Base-by-base conservation (phyloP, 2,113 vertebrate genomes). In the Coptodon rendalli region DNA sequence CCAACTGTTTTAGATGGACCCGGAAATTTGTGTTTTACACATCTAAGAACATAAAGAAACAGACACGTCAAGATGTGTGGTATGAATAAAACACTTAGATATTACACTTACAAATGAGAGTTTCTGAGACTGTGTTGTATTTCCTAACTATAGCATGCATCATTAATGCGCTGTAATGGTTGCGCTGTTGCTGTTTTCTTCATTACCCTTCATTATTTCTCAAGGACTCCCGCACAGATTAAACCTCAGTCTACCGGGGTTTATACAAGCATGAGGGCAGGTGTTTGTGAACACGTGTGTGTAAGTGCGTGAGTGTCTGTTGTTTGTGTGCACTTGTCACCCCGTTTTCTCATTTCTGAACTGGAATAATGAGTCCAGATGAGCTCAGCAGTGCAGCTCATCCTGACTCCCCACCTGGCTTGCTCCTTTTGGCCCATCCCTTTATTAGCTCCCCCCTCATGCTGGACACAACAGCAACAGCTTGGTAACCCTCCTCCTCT, bases 181-280 rank as follows among this genome's bases (percentile, higher is more conserved):
- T 90, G 83, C 53, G 88, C 88, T 91, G 81, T 93, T 91, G 89
- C 93, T 63, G 88, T 80, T 93, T 91, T 82, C 89, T 92, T 94
- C 89, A 94, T 95, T 95, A 93, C 86, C 92, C 94, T 95, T 94
- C 89, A 92, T 95, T 93, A 94, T 91, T 89, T 95, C 90, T 94
- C 92, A 92, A 95, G 93, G 93, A 94, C 91, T 95, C 89, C 40
- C 19, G 86, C 13, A 53, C 89, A 90, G 86, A 92, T 93, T 89
- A 87, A 61, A 86, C 87, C 78, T 57, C 43, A 66, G 79, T 88
- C 84, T 80, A 83, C 80, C 13, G 56, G 86, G 91, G 87, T 85
- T 92, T 83, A 50, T 78, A 78, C 53, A 17, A 87, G 40, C 40
- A 6, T 5, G 68, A 87, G 83, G 84, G 91, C 90, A 93, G 91